Conservation (phyloP, 2,797 vertebrate species). For the Gymnodraco acuticeps region DNA sequence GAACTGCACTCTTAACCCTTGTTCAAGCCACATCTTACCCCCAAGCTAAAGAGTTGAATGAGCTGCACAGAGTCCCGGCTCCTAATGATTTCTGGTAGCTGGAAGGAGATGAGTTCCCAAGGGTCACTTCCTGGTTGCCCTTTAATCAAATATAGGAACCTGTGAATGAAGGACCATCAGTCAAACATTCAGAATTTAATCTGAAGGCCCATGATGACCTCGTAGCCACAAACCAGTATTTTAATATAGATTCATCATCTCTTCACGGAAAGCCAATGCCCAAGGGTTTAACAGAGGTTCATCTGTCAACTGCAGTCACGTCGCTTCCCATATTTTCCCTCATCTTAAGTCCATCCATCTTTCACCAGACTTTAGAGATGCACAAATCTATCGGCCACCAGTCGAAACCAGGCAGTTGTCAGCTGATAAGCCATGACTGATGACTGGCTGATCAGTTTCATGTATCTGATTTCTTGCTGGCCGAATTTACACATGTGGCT, state of each 20-base stretch:
- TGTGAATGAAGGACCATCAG: conserved; percentile 34
- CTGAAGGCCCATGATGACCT: conserved; percentile 22
- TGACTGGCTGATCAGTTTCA: too few species aligned
- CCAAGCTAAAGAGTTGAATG: conserved; percentile 29
- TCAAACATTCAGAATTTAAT: conserved; percentile 43
- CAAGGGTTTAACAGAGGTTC: neutral
- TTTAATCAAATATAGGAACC: conserved; percentile 34
- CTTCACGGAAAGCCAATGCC: neutral
- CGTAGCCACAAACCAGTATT: conserved; percentile 27
- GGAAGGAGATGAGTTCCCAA: conserved; percentile 35
- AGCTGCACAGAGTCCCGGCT: conserved; percentile 16
- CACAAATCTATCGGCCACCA: too few species aligned
- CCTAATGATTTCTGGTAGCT: conserved; percentile 50
- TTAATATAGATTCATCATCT: conserved; percentile 29
- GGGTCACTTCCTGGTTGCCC: conserved; percentile 33
- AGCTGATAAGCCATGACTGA: too few species aligned
- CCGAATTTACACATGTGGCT: too few species aligned
- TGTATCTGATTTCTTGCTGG: too few species aligned
- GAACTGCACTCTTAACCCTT: conserved; percentile 37
- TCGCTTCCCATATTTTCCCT: neutral
- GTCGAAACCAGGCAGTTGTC: too few species aligned
- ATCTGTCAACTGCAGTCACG: neutral
- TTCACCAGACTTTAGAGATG: neutral
- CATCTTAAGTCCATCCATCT: neutral
- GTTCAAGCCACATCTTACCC: conserved; percentile 19